Evolutionary conservation across 2,888 invertebrate species (phyloP).

Genomic region (Chironomus tentans): DNA sequence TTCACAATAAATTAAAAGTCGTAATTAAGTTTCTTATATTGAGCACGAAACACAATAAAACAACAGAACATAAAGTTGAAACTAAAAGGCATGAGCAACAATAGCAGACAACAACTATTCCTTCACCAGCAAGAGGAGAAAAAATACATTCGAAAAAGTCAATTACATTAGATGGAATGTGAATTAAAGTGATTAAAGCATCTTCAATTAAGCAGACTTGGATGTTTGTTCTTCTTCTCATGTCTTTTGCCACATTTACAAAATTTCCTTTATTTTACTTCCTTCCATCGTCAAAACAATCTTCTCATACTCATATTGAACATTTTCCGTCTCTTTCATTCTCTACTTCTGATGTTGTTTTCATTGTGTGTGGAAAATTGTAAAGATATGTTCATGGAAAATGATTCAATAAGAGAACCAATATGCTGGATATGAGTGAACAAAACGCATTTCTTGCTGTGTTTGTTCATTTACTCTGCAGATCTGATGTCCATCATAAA

Average conservation of each 20-base stretch:
- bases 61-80: not conserved
- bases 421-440: too few species aligned
- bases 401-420: not conserved
- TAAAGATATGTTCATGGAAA: not conserved
- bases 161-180: not conserved
- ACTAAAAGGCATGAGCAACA: too few species aligned
- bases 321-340: too few species aligned
- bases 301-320: too few species aligned
- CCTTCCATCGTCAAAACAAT: too few species aligned
- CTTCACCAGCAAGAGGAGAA: not conserved
- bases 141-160: not conserved
- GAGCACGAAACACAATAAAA: not conserved
- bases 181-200: slow-evolving; percentile 6
- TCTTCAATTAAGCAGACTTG: not conserved
- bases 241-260: not conserved
- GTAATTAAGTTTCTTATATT: not conserved
- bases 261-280: not conserved
- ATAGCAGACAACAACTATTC: too few species aligned
- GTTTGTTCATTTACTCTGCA: too few species aligned
- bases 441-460: too few species aligned
- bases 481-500: too few species aligned
- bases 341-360: too few species aligned
- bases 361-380: not conserved
- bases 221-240: not conserved
- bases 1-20: not conserved